phyloP scores from a whole-genome alignment of 2,888 invertebrate genomes.

The Eupithecia centaureata region DNA sequence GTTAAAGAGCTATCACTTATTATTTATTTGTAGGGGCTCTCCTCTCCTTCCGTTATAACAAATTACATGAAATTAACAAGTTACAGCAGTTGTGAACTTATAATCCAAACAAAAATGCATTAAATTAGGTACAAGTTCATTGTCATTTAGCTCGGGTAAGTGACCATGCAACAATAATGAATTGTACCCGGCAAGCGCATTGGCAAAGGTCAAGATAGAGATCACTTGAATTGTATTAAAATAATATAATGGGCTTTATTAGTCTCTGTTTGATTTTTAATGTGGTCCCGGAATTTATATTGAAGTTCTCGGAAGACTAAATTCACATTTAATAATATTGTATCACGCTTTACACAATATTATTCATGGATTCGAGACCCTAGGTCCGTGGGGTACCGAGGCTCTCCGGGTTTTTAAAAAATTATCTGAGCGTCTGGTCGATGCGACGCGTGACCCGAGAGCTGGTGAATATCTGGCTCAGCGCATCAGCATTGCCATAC shows the following conservation, averaged over 20 bases:
- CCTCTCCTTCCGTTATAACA: not conserved
- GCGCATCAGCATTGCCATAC: too few relatives aligned
- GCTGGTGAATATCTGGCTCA: too few relatives aligned
- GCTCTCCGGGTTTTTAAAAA: too few relatives aligned
- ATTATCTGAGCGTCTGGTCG: too few relatives aligned
- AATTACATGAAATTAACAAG: not conserved
- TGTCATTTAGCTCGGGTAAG: constrained; percentile 6
- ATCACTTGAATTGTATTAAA: not conserved
- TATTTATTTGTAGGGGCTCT: too few relatives aligned
- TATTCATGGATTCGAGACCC: too few relatives aligned
- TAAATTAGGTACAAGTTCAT: constrained; percentile 10
- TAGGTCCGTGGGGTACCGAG: too few relatives aligned
- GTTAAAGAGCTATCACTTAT: too few relatives aligned
- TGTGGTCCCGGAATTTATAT: not conserved
- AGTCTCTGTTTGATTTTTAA: not conserved
- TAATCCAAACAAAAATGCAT: not conserved
- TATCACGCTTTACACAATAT: not conserved
- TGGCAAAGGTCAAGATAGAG: constrained; percentile 18
- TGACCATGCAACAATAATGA: constrained; percentile 29
- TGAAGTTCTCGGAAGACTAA: not conserved
- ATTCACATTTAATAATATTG: not conserved
- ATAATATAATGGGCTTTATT: not conserved
- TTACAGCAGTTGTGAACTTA: not conserved
- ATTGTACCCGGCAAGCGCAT: constrained; percentile 26
- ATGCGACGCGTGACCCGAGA: too few relatives aligned